phyloP scores from a whole-genome alignment of 2,797 vertebrate species.

The Chrysocyon brachyurus region DNA sequence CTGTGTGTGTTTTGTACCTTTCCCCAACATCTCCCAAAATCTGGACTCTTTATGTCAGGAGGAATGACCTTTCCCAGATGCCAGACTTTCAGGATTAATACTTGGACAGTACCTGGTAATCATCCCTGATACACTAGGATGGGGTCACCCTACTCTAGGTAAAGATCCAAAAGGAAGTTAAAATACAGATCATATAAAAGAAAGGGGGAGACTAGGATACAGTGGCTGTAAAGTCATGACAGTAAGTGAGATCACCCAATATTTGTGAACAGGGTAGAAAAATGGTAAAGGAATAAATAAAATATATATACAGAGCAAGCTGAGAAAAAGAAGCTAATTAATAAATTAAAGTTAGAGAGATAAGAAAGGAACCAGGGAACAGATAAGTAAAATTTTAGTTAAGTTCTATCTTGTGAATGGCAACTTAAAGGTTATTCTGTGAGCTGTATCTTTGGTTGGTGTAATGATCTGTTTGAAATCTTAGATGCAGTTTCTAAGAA shows the following conservation, averaged over 20 bases:
- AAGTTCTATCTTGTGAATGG: background rate
- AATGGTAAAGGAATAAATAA: background rate
- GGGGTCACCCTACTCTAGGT: background rate
- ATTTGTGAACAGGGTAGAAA: background rate
- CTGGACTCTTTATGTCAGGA: background rate
- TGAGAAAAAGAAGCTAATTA: background rate
- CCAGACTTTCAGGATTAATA: background rate
- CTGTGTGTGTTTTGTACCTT: rapidly evolving
- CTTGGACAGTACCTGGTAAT: background rate
- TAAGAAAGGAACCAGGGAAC: background rate
- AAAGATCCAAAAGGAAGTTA: background rate
- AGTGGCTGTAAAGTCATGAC: background rate
- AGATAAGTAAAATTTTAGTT: background rate
- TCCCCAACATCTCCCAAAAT: background rate
- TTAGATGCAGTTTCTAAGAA: background rate
- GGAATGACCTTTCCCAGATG: background rate
- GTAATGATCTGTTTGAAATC: slow-evolving; percentile 24
- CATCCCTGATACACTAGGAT: too few relatives aligned
- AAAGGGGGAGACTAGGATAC: background rate
- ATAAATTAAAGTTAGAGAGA: background rate
- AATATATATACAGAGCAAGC: background rate
- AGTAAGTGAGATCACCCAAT: background rate
- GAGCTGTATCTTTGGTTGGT: background rate
- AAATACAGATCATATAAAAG: background rate
- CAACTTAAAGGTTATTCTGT: background rate